Evolutionary conservation across 2,888 invertebrate genomes (phyloP).

Genomic region (Sipha maydis): DNA sequence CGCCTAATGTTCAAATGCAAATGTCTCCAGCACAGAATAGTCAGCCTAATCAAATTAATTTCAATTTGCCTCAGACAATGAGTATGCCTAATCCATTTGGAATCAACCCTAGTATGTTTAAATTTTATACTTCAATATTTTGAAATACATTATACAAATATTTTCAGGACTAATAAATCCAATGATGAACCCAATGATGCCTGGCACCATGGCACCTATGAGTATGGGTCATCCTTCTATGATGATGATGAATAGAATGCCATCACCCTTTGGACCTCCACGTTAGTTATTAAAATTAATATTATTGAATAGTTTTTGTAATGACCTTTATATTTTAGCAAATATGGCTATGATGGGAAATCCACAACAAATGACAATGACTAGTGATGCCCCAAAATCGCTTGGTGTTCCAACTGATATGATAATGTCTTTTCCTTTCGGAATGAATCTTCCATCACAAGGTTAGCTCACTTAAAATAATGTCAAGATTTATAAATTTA

Average conservation of each 20-base stretch:
- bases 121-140: neutral
- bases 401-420: constrained; percentile 54
- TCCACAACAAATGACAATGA: constrained; percentile 53
- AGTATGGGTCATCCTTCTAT: constrained; percentile 54
- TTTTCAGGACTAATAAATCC: constrained; percentile 57
- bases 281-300: constrained; percentile 62
- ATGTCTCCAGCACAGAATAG: constrained; percentile 55
- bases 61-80: constrained; percentile 53
- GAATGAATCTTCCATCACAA: constrained; percentile 55
- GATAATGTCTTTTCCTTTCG: constrained; percentile 59
- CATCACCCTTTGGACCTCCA: constrained; percentile 64
- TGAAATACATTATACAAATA: neutral
- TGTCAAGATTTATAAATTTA: neutral
- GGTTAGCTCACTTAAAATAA: constrained; percentile 1
- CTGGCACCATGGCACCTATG: constrained; percentile 50
- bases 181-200: constrained; percentile 58
- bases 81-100: constrained; percentile 55
- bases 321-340: constrained; percentile 28
- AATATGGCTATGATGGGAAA: constrained; percentile 56
- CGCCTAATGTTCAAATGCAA: constrained; percentile 57
- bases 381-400: constrained; percentile 53
- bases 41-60: constrained; percentile 53
- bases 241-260: constrained; percentile 64
- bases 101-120: constrained; percentile 50
- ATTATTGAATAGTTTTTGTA: neutral